Conservation (phyloP, 2,888 invertebrate genomes). For the Alloplasta piceator region DNA sequence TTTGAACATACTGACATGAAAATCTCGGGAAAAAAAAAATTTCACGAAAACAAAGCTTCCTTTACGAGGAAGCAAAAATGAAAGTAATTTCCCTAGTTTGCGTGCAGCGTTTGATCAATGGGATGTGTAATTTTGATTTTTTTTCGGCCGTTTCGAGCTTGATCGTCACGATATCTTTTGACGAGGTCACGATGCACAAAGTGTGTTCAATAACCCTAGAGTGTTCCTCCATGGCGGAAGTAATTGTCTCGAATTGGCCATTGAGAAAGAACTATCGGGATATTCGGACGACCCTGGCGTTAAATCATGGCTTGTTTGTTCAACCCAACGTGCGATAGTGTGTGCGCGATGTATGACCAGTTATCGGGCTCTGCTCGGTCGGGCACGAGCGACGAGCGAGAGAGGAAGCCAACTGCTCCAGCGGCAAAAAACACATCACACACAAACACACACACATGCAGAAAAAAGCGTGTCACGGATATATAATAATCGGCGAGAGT, state of each 20-base stretch:
- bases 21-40: no score
- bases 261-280: constrained; percentile 67
- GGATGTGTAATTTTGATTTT: background rate
- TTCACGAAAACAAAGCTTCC: no score
- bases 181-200: constrained; percentile 63
- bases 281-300: constrained; percentile 67
- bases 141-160: constrained; percentile 24
- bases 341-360: constrained; percentile 34
- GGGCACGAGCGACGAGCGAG: background rate
- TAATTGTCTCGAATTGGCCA: constrained; percentile 71
- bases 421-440: no score
- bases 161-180: constrained; percentile 38
- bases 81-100: constrained; percentile 45
- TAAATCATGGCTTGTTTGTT: constrained; percentile 65
- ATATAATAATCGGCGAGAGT: constrained; percentile 32
- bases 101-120: constrained; percentile 21
- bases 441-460: no score
- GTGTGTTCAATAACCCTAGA: constrained; percentile 37
- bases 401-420: no score
- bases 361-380: constrained; percentile 27
- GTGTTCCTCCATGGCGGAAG: constrained; percentile 71
- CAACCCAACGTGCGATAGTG: constrained; percentile 52
- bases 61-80: no score
- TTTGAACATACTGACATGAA: no score
- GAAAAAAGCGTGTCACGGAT: constrained; percentile 43